A percentile compares a stretch with the other conserved stretches of the same genome.
Conservation (phyloP, 2,113 vertebrate species). For the Nanorana parkeri region DNA sequence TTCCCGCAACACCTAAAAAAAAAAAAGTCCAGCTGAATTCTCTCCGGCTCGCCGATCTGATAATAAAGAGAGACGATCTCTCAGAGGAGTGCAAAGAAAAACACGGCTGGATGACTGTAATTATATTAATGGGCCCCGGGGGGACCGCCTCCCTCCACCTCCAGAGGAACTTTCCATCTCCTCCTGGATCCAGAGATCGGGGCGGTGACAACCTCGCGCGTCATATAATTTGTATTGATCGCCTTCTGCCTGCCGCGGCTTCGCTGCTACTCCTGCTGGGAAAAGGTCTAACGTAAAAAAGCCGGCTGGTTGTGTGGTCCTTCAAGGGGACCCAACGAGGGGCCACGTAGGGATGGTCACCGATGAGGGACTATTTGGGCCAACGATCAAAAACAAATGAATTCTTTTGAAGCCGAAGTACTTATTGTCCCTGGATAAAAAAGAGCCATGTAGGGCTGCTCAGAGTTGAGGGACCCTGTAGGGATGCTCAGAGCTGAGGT, state of each 20-base stretch:
- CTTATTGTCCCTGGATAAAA: too few species aligned
- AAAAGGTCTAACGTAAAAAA: too few species aligned
- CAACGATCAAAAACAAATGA: too few species aligned
- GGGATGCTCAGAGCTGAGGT: too few species aligned
- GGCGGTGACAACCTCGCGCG: not conserved
- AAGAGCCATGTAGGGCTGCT: too few species aligned
- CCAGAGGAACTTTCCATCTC: constrained; percentile 19
- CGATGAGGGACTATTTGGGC: too few species aligned
- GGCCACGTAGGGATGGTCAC: too few species aligned
- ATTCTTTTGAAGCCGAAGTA: too few species aligned
- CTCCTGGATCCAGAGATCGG: not conserved
- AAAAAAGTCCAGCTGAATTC: not conserved
- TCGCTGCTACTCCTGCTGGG: too few species aligned
- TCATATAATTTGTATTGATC: not conserved
- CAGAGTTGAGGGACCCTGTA: too few species aligned
- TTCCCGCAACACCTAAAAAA: not conserved
- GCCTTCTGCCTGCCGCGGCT: not conserved
- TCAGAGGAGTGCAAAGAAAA: constrained; percentile 16
- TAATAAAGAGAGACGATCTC: not conserved
- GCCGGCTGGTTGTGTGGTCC: too few species aligned
- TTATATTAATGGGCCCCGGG: constrained; percentile 16
- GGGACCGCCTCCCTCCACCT: constrained; percentile 5
- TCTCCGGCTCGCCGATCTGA: not conserved
- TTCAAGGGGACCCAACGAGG: too few species aligned
- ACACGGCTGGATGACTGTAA: constrained; percentile 2